Percentiles rank a stretch among this genome's conserved stretches.
These are phyloP conservation scores for Syrrhaptes paradoxus DNA, from an alignment of 2,113 vertebrate species.

Conservation along the genomic window DNA sequence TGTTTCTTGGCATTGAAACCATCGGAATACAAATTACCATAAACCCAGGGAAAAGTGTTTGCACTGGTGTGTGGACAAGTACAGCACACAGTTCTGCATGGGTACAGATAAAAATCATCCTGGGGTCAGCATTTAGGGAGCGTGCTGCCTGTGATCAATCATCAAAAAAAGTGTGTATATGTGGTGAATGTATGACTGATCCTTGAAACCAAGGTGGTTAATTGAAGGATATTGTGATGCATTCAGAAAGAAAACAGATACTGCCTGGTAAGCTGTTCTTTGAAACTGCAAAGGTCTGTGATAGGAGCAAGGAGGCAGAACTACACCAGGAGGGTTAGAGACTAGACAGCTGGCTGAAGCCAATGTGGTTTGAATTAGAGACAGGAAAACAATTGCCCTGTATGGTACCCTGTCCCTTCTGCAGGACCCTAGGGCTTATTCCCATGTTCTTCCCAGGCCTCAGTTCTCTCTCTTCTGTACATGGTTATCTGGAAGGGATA, in stretches of 20 bases:
- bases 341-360: not conserved
- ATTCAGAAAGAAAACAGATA: not conserved
- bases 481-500: not conserved
- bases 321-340: not conserved
- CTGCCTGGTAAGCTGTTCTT: not conserved
- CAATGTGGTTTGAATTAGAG: not conserved
- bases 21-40: accelerated
- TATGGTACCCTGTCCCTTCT: not conserved
- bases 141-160: not conserved
- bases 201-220: not conserved
- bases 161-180: not conserved
- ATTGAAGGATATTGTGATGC: not conserved
- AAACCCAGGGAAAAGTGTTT: not conserved
- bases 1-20: not conserved
- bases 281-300: not conserved
- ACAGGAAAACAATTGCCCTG: not conserved
- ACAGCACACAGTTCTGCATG: not conserved
- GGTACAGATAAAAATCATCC: not conserved
- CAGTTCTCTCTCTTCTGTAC: not conserved
- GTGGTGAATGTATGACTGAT: not conserved
- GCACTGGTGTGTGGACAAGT: not conserved
- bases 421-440: not conserved
- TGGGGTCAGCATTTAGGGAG: not conserved
- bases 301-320: not conserved
- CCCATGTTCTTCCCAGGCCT: not conserved